These are phyloP conservation scores for Bufo gargarizans DNA, from an alignment of 2,113 vertebrate species.

Conservation along the genomic window DNA sequence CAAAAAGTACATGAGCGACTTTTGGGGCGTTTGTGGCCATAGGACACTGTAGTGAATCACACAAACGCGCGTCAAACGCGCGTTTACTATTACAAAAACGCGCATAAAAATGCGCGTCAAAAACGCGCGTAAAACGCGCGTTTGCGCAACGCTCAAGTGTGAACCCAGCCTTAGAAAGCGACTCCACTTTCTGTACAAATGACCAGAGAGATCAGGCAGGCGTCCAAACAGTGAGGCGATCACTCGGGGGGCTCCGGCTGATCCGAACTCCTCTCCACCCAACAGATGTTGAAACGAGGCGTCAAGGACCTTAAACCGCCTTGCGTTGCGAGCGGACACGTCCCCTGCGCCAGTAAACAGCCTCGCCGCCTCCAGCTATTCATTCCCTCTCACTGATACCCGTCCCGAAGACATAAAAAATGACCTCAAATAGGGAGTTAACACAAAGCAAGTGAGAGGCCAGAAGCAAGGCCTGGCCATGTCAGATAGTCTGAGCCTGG, in stretches of 20 bases:
- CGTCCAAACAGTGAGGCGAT: conserved; percentile 41
- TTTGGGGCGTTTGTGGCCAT: no score
- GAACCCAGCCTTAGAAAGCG: no score
- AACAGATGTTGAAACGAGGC: conserved; percentile 43
- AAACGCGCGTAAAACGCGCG: no score
- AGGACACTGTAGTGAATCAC: no score
- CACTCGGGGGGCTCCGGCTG: conserved; percentile 8
- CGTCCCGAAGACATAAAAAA: neutral
- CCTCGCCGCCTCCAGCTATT: conserved; percentile 10
- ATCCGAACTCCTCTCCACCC: conserved; percentile 42
- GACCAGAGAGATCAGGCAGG: neutral
- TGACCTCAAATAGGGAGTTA: conserved; percentile 23
- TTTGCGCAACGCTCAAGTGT: no score
- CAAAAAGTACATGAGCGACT: no score
- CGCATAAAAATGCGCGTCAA: no score
- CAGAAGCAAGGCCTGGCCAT: neutral
- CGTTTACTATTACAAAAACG: no score
- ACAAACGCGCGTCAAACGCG: no score
- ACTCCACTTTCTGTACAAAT: neutral
- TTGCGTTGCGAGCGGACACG: neutral
- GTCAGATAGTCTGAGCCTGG: neutral
- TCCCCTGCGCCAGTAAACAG: conserved; percentile 32
- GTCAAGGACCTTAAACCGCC: conserved; percentile 2
- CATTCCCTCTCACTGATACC: neutral
- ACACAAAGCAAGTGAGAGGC: neutral